A percentile compares a stretch with the other conserved stretches of the same genome.
phyloP scores from a whole-genome alignment of 2,888 invertebrate species.

The Mythimna ferrago region DNA sequence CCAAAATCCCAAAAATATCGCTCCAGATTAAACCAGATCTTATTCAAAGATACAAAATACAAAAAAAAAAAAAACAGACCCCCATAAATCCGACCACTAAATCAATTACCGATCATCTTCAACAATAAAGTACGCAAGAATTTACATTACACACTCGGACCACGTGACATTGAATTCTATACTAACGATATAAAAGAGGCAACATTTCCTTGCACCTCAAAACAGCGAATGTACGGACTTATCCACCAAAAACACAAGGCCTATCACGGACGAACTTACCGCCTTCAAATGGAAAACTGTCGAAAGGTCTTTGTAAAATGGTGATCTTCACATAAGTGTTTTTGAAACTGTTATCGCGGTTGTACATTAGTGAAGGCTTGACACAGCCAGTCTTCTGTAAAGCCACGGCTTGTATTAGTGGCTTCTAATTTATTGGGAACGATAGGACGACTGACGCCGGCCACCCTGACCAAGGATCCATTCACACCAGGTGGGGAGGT shows the following conservation, averaged over 20 bases:
- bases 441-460: slow-evolving; percentile 89
- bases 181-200: slow-evolving; percentile 84
- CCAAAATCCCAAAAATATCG: slow-evolving; percentile 23
- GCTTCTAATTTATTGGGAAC: slow-evolving; percentile 89
- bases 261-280: slow-evolving; percentile 36
- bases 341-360: slow-evolving; percentile 88
- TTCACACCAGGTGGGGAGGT: slow-evolving; percentile 82
- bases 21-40: slow-evolving; percentile 37
- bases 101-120: slow-evolving; percentile 83
- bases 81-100: slow-evolving; percentile 77
- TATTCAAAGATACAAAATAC: slow-evolving; percentile 33
- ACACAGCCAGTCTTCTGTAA: slow-evolving; percentile 89
- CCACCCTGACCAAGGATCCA: slow-evolving; percentile 88
- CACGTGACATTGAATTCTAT: slow-evolving; percentile 83
- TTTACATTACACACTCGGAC: slow-evolving; percentile 82
- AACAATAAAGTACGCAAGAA: slow-evolving; percentile 85
- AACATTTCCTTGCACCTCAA: slow-evolving; percentile 80
- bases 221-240: slow-evolving; percentile 74
- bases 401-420: slow-evolving; percentile 88
- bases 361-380: slow-evolving; percentile 89
- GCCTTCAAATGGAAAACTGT: slow-evolving; percentile 11
- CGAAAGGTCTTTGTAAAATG: slow-evolving; percentile 69
- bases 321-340: slow-evolving; percentile 80
- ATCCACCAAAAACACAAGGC: slow-evolving; percentile 60
- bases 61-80: slow-evolving; percentile 61